Conservation (phyloP, 64 coral and sea anemone species). For the Porites australiensis region DNA sequence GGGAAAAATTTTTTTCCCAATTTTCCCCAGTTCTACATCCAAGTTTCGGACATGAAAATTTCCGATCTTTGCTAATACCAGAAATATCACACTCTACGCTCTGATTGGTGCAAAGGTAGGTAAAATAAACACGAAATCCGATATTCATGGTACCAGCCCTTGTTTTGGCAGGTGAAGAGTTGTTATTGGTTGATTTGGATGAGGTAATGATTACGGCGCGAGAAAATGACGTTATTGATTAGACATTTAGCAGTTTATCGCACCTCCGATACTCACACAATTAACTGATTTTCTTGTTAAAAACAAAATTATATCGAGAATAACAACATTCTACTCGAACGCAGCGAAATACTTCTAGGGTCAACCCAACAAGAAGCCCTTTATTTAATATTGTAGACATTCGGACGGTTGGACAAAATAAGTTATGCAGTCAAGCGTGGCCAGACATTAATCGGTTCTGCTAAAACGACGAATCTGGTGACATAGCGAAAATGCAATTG, state of each 20-base stretch:
- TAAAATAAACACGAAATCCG: constrained; percentile 50
- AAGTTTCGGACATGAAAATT: constrained; percentile 63
- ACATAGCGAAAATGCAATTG: too few species aligned
- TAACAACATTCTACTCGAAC: background rate
- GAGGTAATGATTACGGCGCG: constrained; percentile 58
- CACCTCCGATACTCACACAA: background rate
- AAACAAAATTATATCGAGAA: background rate
- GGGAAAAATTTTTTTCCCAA: constrained; percentile 49
- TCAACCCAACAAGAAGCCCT: too few species aligned
- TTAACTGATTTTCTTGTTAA: background rate
- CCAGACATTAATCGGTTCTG: too few species aligned
- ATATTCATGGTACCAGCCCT: constrained; percentile 62
- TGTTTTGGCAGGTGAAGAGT: constrained; percentile 52
- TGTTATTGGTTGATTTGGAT: constrained; percentile 55
- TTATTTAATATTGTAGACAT: too few species aligned
- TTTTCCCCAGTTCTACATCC: constrained; percentile 36
- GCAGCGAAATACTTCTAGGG: too few species aligned
- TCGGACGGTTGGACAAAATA: too few species aligned
- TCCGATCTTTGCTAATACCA: constrained; percentile 31
- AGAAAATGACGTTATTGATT: constrained; percentile 62
- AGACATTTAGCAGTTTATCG: background rate
- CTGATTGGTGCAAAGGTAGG: constrained; percentile 51
- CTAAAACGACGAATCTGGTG: too few species aligned
- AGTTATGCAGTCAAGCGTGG: too few species aligned
- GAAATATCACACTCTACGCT: constrained; percentile 59